Evolutionary conservation across 2,888 invertebrate species (phyloP), one percentile per base, ranked within the genome.

Genomic region (Elgonia sp.): DNA sequence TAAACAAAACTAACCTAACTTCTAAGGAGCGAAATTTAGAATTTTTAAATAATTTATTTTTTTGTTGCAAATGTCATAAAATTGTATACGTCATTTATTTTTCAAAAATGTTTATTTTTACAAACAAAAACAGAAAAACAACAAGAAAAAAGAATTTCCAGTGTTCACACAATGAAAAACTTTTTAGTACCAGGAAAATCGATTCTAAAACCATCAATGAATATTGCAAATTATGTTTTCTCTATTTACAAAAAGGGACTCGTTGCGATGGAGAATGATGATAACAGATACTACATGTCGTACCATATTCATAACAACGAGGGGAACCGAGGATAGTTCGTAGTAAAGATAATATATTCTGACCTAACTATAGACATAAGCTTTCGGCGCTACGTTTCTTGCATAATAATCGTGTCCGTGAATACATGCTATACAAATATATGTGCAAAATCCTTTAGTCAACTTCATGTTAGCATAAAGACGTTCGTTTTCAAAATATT

Each of bases 401-500:
- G 82, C 73, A 82, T 82, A 73, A 65, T 82, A 82, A 82, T 73
- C 65, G 60, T 9, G 63, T 73, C n/a, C 7, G 46, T 73, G 57
- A 73, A 73, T 57, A 65, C 29, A 69, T 20, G 7, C 21, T 62
- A 39, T 18, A 70, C 53, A 62, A 65, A 55, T 72, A 62, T 42
- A 76, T 37, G 40, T 65, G 65, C 72, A 81, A 81, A 81, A 53
- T 50, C 46, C 60, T 80, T 69, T 60, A 60, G 42, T 37, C 14
- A 21, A 9, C 37, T 18, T 46, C n/a, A n/a, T 63, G 80, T 72
- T 72, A 53, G 50, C 72, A 50, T 60, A 50, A 72, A 62, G 80
- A 81, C 21, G n/a, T 63, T 50, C 10, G 18, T 18, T 50, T 62
- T 62, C 8, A 42, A 81, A 81, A 81, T 81, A 81, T 72, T 69